Base-by-base conservation (phyloP, 2,888 invertebrate genomes). In the Bibio marci region DNA sequence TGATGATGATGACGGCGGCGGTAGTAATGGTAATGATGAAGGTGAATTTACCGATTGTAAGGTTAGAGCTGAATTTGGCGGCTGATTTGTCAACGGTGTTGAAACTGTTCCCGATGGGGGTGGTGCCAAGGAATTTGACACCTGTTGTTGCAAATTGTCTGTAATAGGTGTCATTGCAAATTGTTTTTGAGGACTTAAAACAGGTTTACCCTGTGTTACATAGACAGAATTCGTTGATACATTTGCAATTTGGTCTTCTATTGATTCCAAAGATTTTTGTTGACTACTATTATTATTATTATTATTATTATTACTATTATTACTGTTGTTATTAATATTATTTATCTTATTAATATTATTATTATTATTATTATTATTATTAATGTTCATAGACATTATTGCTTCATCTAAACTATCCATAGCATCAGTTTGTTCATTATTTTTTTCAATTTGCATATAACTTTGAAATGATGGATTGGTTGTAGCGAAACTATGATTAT, bases 171-270 rank as follows among this genome's bases (percentile, higher is more conserved):
- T 49, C 38, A 43, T 38, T 17, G 52, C 53, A 41, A 48, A 53
- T 39, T 54, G 53, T 5, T 52, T 46, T 12, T 52, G 45, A 10
- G 53, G 54, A 30, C 50, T 47, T 19, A 52, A 44, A 35, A 53
- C 52, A 3, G 55, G 52, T 41, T 53, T 54, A 5, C 52, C 53
- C 39, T 52, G 54, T 2, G 53, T 52, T 30, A 53, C 52, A 44
- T 51, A 54, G 27, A 53, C 54, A 14, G 53, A 48, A 40, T 47
- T 53, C 14, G 14, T 37, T 32, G 22, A 6, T 6, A 22, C 22
- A 22, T 22, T 22, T 3, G 14, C 19, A 6, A 8, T 10, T 19
- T 30, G 37, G 22, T 22, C 5, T 22, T 22, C 5, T 4, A 8
- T 4, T 22, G 4, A 8, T 8, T 4, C 5, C 22, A 6, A 8